A percentile compares a stretch with the other conserved stretches of the same genome.
phyloP scores from a whole-genome alignment of 2,113 vertebrate genomes.

The Microcebus lehilahytsara region DNA sequence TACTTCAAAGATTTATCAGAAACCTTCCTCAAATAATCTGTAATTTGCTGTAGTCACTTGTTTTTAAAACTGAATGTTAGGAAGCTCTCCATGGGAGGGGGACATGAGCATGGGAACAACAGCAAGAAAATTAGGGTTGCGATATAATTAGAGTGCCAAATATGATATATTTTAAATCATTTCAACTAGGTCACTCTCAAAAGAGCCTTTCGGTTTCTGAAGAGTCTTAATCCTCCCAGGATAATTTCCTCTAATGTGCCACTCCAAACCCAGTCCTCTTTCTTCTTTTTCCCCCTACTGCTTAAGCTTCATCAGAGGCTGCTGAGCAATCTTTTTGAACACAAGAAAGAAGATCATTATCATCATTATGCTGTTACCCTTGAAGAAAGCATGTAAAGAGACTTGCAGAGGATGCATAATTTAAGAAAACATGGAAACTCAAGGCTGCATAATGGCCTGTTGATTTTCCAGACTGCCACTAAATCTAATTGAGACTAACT shows the following conservation, averaged over 20 bases:
- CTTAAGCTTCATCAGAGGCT: conserved; percentile 62
- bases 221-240: conserved; percentile 10
- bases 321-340: conserved; percentile 63
- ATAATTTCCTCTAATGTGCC: conserved; percentile 69
- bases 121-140: neutral
- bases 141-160: neutral
- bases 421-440: conserved; percentile 62
- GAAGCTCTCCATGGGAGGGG: neutral
- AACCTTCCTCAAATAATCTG: neutral
- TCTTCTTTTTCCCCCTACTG: neutral
- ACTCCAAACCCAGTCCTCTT: conserved; percentile 11
- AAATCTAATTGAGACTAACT: conserved; percentile 62
- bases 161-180: conserved; percentile 42
- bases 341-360: conserved; percentile 63
- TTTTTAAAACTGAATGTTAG: neutral
- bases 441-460: conserved; percentile 42
- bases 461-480: conserved; percentile 40
- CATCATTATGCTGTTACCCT: conserved; percentile 66
- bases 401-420: conserved; percentile 60
- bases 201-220: conserved; percentile 45
- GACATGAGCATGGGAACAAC: neutral
- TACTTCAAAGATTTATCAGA: neutral
- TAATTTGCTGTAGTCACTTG: neutral
- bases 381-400: conserved; percentile 65
- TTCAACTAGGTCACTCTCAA: conserved; percentile 37